Evolutionary conservation across 2,888 invertebrate genomes (phyloP), one percentile per base, ranked within the genome.

Genomic region (Drosophila neoperkinsi): DNA sequence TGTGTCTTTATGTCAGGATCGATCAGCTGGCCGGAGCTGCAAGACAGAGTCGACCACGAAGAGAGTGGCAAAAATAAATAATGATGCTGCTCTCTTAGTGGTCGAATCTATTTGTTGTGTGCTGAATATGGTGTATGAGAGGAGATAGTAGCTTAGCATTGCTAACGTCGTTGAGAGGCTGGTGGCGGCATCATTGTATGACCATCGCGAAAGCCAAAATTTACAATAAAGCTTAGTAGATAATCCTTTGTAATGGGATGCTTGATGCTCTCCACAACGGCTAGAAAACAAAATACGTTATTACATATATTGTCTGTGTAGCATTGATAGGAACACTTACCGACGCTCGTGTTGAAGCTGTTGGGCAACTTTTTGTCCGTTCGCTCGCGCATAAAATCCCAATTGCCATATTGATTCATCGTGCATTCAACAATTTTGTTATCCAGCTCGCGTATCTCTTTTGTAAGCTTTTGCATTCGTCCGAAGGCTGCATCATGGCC

Each of bases 301-400:
- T 25, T 13, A 9, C 18, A 25, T 11, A 43, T 10, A 21, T 30
- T 30, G 28, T 31, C 3, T n/a, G 16, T 36, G 9, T 96, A 16
- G 0, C 10, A 58, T 21, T 31, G 16, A n/a, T 31, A 0, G 13
- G 93, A 25, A 94, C 94, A 87, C 94, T 92, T 4, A 86, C 86
- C 30, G 11, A 56, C 52, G 38, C 99, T 99, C 13, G 99, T 99
- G 10, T 94, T 95, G 80, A 93, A 96, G 79, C 97, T 96, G 93
- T 99, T 99, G 0, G 99, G 99, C 93, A 96, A 97, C 0, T 98
- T 97, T 94, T 99, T 99, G 93, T 99, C 99, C 0, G 97, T 98
- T 79, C 99, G 94, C 92, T 98, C 97, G 68, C 99, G 95, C 97
- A 99, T 97, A 92, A 97, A 98, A 60, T 96, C 95, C 99, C 99